Base-by-base conservation (phyloP, 2,888 invertebrate genomes). In the Stenichneumon culpator region DNA sequence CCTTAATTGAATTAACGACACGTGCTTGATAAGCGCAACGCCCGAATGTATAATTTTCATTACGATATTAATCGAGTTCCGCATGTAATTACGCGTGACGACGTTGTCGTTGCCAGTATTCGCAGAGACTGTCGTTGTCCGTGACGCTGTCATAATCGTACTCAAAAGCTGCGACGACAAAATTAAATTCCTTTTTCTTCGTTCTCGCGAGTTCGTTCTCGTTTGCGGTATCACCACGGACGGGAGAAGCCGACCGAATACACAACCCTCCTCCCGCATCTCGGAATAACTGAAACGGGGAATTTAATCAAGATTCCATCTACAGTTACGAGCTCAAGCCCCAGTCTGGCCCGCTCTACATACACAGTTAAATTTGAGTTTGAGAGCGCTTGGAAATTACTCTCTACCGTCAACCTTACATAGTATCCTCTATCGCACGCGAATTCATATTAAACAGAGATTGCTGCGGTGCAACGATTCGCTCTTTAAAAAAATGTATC, bases 281-380 rank as follows among this genome's bases (percentile, higher is more conserved):
- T 44, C 60, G 68, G 83, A 85, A 84, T 84, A 86, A 86, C 84
- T 82, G 84, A 84, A 84, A 86, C 86, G 70, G 80, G 83, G 89
- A 89, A 89, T 89, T 88, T 89, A 89, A 89, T 89, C 88, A 88
- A 88, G 86, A 88, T 89, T 89, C 88, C 86, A 88, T 88, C 88
- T 86, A 87, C 84, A 85, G 83, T 86, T 86, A 85, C 81, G 81
- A 86, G 86, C 82, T 60, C 57, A 22, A 67, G 14, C 67, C 47
- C 52, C 78, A 50, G 60, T 52, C 67, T 54, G 54, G 63, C 69
- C 32, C 44, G 16, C 32, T 14, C n/a, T 28, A 79, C 73, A 79
- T 77, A 83, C 83, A 80, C 68, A 86, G 85, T 83, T 86, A 83
- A 86, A 86, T 86, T 86, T 83, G 85, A 83, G 83, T 86, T 83